These are phyloP conservation scores for Hylomyscus alleni DNA, from an alignment of 2,797 vertebrate genomes.

Conservation along the genomic window DNA sequence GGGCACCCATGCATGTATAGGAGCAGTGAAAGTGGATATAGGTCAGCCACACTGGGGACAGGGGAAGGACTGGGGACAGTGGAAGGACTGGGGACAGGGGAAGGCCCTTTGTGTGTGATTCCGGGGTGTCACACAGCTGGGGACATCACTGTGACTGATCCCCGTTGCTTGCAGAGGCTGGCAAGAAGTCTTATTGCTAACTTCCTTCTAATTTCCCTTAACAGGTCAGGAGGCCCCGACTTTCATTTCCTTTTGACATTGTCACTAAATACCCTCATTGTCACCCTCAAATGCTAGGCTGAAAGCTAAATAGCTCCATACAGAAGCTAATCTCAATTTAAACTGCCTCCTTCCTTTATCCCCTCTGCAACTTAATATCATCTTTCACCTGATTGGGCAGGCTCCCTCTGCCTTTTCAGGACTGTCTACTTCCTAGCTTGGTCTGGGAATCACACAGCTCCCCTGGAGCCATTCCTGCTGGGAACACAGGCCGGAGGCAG, in stretches of 20 bases:
- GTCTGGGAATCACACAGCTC: neutral
- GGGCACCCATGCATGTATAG: fast-evolving
- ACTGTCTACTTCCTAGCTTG: neutral
- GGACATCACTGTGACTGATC: neutral
- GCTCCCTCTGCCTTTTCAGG: neutral
- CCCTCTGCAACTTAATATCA: slow-evolving; percentile 26
- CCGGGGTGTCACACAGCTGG: neutral
- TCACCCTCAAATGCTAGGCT: slow-evolving; percentile 10
- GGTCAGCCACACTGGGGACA: neutral
- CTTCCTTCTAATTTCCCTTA: slow-evolving; percentile 13
- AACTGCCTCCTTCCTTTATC: neutral
- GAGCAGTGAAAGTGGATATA: fast-evolving
- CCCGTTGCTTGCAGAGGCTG: fast-evolving
- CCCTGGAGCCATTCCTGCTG: neutral
- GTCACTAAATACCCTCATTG: slow-evolving; percentile 69
- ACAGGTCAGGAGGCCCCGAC: neutral
- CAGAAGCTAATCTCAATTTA: slow-evolving; percentile 47
- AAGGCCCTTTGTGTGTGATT: neutral
- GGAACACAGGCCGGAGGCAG: neutral
- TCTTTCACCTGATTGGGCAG: slow-evolving; percentile 22
- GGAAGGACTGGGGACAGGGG: neutral
- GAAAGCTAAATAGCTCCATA: neutral
- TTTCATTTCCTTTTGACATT: neutral
- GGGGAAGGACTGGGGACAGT: neutral
- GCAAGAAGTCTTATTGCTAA: neutral